Base-by-base conservation (phyloP, 2,888 invertebrate genomes). In the Sminthurinus aureus region DNA sequence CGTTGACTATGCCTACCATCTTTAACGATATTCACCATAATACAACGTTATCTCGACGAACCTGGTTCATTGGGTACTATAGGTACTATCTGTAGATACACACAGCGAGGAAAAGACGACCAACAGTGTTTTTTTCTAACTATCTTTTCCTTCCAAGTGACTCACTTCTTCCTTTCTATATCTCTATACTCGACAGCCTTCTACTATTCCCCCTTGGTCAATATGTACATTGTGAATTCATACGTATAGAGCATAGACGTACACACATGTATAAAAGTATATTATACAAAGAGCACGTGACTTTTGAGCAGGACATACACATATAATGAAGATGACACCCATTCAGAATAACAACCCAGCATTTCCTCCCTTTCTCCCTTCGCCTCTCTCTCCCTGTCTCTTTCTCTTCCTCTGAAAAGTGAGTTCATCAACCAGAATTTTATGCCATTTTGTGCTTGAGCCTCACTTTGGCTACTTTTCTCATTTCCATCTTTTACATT, bases 261-360 rank as follows among this genome's bases (percentile, higher is more conserved):
- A 50, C 75, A 51, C 75, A 50, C 75, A 50, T 51, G 38, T 50
- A n/a, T 75, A n/a, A 22, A 13, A 67, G 22, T n/a, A 67, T 20
- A 67, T 20, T 22, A 71, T 26, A 71, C 24, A 24, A 38, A 66
- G 66, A 64, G 64, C 26, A 22, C 12, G 26, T 78, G 78, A 78
- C 78, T 78, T 78, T 78, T 78, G 66, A 78, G 78, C 58, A 38
- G 38, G 38, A 38, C 38, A 38, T 38, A 38, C 38, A 38, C 38
- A 64, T 66, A 24, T 78, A 58, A 78, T 77, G 78, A 78, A 78
- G 66, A 78, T 78, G 78, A 78, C 78, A 78, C 78, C 38, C 78
- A 78, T 64, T 66, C 66, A 66, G 64, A 64, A 26, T 64, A 77
- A 77, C 77, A 64, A 64, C 64, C 58, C 58, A 15, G 77, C 13